These are phyloP conservation scores for Amorpha juglandis DNA, from an alignment of 2,888 invertebrate species.

Conservation along the genomic window DNA sequence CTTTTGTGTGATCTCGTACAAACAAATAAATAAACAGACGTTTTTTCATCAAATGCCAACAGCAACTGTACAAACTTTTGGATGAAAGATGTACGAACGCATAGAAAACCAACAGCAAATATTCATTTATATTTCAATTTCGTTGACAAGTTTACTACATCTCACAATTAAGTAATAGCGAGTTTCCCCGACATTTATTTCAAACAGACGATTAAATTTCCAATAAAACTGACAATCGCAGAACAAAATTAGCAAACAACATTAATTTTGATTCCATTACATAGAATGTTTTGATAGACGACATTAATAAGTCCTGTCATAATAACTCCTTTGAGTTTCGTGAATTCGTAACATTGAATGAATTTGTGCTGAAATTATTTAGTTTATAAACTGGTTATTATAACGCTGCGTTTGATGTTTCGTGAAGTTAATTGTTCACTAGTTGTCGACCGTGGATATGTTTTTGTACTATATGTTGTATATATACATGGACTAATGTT, in stretches of 20 bases:
- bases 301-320: constrained; percentile 35
- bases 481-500: no score
- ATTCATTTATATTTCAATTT: not conserved
- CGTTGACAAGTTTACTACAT: not conserved
- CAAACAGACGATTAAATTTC: constrained; percentile 20
- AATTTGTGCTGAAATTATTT: constrained; percentile 12
- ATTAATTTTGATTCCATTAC: constrained; percentile 41
- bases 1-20: no score
- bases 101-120: not conserved
- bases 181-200: constrained; percentile 2
- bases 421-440: constrained; percentile 8
- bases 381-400: constrained; percentile 18
- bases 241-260: constrained; percentile 35
- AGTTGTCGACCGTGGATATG: not conserved
- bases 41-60: no score
- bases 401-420: constrained; percentile 14
- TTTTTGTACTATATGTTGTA: no score
- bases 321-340: constrained; percentile 33
- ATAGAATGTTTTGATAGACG: constrained; percentile 35
- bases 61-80: no score
- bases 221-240: constrained; percentile 21
- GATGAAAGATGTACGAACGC: no score
- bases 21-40: no score
- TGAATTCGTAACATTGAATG: constrained; percentile 33
- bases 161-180: not conserved